These are phyloP conservation scores for Drosophila guanche DNA, from an alignment of 1,140 invertebrate genomes.

Conservation along the genomic window DNA sequence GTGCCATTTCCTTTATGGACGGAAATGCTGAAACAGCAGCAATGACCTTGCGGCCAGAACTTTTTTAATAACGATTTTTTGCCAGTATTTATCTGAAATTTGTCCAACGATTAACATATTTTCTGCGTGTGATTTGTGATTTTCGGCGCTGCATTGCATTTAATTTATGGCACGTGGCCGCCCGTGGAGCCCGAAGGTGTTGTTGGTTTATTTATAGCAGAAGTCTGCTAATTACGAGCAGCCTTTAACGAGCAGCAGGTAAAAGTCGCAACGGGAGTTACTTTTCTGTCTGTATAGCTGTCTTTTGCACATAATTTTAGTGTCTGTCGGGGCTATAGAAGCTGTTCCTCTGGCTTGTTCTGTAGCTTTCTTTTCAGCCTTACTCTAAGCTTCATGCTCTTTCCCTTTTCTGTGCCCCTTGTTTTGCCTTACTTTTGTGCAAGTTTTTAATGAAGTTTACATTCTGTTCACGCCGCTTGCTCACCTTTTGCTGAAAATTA, in stretches of 20 bases:
- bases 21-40: slow-evolving; percentile 41
- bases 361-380: not conserved
- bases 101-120: slow-evolving; percentile 17
- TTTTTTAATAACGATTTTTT: slow-evolving; percentile 56
- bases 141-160: slow-evolving; percentile 45
- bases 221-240: slow-evolving; percentile 65
- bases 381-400: not conserved
- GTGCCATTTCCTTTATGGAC: slow-evolving; percentile 30
- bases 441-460: slow-evolving; percentile 78
- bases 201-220: slow-evolving; percentile 60
- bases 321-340: slow-evolving; percentile 22
- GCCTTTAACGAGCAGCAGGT: slow-evolving; percentile 68
- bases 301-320: slow-evolving; percentile 68
- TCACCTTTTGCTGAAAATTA: slow-evolving; percentile 13
- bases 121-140: slow-evolving; percentile 24
- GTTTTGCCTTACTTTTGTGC: slow-evolving; percentile 46
- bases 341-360: not conserved
- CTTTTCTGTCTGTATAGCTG: slow-evolving; percentile 29
- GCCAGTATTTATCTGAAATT: slow-evolving; percentile 55
- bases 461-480: slow-evolving; percentile 38
- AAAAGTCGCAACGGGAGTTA: slow-evolving; percentile 69
- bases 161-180: slow-evolving; percentile 41
- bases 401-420: slow-evolving; percentile 1
- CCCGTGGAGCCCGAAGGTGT: not conserved
- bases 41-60: slow-evolving; percentile 30